phyloP scores from a whole-genome alignment of 1,140 invertebrate genomes.

The Ostrea edulis region DNA sequence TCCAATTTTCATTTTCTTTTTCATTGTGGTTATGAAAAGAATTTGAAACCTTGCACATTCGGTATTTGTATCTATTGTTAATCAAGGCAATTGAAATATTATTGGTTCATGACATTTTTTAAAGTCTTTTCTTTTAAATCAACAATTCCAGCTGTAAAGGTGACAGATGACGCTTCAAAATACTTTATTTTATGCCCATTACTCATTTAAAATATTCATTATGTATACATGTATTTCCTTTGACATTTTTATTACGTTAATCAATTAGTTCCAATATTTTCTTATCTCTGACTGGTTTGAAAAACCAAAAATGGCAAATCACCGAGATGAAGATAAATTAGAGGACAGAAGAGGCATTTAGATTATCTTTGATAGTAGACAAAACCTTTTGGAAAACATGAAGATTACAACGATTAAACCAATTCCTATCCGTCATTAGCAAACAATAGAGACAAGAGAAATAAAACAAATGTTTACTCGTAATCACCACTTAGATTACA shows the following conservation, averaged over 20 bases:
- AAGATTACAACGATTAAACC: slow-evolving; percentile 26
- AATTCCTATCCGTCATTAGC: slow-evolving; percentile 21
- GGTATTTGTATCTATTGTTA: neutral
- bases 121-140: neutral
- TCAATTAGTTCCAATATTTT: neutral
- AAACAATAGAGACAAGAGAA: slow-evolving; percentile 25
- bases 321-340: slow-evolving; percentile 26
- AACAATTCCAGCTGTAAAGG: neutral
- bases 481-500: slow-evolving; percentile 34
- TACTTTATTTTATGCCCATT: no score
- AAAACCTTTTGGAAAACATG: slow-evolving; percentile 35
- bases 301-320: neutral
- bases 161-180: neutral
- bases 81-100: neutral
- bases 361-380: slow-evolving; percentile 28
- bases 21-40: neutral
- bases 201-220: no score
- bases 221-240: no score
- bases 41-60: neutral
- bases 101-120: neutral
- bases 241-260: no score
- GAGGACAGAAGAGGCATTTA: neutral
- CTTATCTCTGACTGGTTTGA: neutral
- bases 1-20: neutral
- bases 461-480: slow-evolving; percentile 39